A percentile compares a stretch with the other conserved stretches of the same genome.
phyloP scores from a whole-genome alignment of 2,797 vertebrate genomes.

The Anguilla pacifica region DNA sequence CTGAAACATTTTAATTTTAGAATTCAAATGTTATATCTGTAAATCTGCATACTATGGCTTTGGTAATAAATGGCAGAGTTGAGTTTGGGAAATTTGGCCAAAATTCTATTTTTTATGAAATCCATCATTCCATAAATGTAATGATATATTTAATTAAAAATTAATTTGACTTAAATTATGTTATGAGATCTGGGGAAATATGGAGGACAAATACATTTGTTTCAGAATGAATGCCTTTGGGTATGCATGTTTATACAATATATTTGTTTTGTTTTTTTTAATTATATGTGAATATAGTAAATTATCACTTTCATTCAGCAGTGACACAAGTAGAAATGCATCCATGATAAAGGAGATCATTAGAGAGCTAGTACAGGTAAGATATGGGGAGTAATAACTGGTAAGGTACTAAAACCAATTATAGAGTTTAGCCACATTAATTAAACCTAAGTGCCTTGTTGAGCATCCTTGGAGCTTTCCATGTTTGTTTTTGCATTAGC shows the following conservation, averaged over 20 bases:
- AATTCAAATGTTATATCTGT: too few species aligned
- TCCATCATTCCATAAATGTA: too few species aligned
- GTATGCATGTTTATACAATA: not conserved
- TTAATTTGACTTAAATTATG: too few species aligned
- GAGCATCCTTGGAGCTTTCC: slow-evolving; percentile 3
- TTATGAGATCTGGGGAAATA: too few species aligned
- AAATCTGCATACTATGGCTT: too few species aligned
- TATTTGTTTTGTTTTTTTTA: not conserved
- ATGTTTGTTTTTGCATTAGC: slow-evolving; percentile 27
- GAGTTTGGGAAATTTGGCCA: too few species aligned
- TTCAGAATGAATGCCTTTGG: not conserved
- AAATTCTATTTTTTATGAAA: too few species aligned
- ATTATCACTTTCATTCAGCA: slow-evolving; percentile 10
- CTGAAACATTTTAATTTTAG: too few species aligned
- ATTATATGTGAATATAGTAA: not conserved
- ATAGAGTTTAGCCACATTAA: slow-evolving; percentile 16
- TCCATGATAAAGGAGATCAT: slow-evolving; percentile 10
- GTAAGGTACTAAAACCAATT: slow-evolving; percentile 5
- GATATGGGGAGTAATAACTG: not conserved
- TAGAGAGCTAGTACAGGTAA: not conserved
- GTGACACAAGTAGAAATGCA: not conserved
- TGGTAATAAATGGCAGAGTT: too few species aligned
- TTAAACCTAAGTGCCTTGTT: slow-evolving; percentile 27
- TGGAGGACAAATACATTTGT: too few species aligned
- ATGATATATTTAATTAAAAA: too few species aligned